Conservation (phyloP, 2,888 invertebrate genomes). For the Epinotia ramella region DNA sequence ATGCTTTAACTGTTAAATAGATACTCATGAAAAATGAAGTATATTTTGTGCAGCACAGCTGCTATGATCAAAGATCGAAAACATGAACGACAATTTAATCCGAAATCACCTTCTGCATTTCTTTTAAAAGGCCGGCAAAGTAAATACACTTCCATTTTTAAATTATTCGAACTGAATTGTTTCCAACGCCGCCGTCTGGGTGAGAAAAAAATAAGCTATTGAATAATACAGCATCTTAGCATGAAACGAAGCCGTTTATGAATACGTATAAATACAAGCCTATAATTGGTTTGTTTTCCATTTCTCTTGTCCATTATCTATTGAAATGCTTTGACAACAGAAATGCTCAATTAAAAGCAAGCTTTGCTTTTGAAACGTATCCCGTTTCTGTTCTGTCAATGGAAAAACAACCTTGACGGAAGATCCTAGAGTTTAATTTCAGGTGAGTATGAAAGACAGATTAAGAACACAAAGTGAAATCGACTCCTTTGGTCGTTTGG, state of each 20-base stretch:
- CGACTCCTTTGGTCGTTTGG: too few species aligned
- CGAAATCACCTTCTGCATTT: too few species aligned
- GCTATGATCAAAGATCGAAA: too few species aligned
- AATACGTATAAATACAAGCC: background rate
- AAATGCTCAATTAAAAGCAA: background rate
- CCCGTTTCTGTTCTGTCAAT: background rate
- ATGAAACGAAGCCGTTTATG: background rate
- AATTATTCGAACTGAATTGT: background rate
- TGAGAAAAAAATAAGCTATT: background rate
- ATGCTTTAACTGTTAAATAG: too few species aligned
- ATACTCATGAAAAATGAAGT: too few species aligned
- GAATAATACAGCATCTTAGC: background rate
- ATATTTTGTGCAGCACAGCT: too few species aligned
- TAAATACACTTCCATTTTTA: background rate
- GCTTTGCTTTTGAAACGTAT: background rate
- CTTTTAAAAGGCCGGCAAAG: background rate
- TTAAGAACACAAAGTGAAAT: too few species aligned
- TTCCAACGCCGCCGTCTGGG: background rate
- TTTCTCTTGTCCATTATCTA: background rate
- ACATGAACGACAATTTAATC: too few species aligned
- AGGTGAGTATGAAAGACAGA: background rate
- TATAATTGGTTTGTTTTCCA: background rate
- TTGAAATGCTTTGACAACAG: background rate
- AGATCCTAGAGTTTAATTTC: background rate
- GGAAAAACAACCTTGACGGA: background rate